Percentiles rank a stretch among this genome's conserved stretches.
Conservation (phyloP, 2,888 invertebrate species). For the Nephrocerus scutellatus region DNA sequence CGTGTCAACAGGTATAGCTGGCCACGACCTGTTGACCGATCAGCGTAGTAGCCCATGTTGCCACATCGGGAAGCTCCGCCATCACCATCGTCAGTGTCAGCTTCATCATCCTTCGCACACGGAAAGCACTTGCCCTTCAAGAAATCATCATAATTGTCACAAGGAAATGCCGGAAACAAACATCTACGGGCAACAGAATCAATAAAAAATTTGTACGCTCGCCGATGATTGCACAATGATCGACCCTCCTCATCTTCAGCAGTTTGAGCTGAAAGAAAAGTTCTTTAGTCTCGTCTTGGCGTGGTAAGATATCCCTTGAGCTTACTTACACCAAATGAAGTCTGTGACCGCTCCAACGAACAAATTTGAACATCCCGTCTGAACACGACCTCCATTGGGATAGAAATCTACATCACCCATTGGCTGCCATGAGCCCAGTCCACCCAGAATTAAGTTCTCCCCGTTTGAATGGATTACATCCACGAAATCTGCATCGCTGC, state of each 20-base stretch:
- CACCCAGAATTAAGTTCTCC: conserved; percentile 83
- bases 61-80: conserved; percentile 61
- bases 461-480: conserved; percentile 93
- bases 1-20: conserved; percentile 83
- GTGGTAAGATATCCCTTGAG: not conserved
- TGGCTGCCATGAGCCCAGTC: conserved; percentile 78
- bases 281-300: too few relatives aligned
- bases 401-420: conserved; percentile 90
- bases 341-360: conserved; percentile 88
- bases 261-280: conserved; percentile 55
- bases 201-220: conserved; percentile 91
- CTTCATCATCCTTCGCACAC: conserved; percentile 50
- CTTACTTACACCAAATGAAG: conserved; percentile 73
- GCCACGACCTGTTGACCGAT: conserved; percentile 73
- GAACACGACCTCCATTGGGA: conserved; percentile 86
- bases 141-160: conserved; percentile 77
- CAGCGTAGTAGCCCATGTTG: conserved; percentile 91
- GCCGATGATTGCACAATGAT: conserved; percentile 84
- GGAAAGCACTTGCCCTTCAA: conserved; percentile 70
- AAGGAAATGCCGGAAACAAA: conserved; percentile 86
- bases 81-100: conserved; percentile 27
- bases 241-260: conserved; percentile 80
- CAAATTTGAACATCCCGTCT: conserved; percentile 85
- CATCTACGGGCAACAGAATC: conserved; percentile 88
- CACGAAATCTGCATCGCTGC: conserved; percentile 78